Percentiles rank a stretch among this genome's conserved stretches.
Conservation (phyloP, 2,888 invertebrate species). For the Erebia epiphron region DNA sequence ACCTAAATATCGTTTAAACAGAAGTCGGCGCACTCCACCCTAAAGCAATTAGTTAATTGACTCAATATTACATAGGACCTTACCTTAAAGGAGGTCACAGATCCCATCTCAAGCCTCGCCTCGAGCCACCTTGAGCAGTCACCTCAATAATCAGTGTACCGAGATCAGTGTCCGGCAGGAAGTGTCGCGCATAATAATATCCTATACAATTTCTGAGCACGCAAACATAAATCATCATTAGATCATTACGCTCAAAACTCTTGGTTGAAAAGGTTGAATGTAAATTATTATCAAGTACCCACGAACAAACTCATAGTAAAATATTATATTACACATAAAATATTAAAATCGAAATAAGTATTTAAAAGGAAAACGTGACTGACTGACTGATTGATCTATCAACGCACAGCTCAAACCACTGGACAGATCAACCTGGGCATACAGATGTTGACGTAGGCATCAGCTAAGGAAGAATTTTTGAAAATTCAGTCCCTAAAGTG, state of each 20-base stretch:
- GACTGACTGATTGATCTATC: too few species aligned
- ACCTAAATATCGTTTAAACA: too few species aligned
- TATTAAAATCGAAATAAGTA: too few species aligned
- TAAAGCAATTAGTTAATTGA: neutral
- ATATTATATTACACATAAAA: too few species aligned
- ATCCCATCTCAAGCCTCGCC: constrained; percentile 31
- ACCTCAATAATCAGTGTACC: constrained; percentile 37
- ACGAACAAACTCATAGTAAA: too few species aligned
- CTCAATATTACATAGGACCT: constrained; percentile 18
- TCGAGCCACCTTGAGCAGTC: constrained; percentile 34
- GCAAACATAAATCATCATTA: constrained; percentile 35
- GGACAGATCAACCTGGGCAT: too few species aligned
- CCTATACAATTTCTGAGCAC: constrained; percentile 36
- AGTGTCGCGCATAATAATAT: constrained; percentile 40
- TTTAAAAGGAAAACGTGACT: too few species aligned
- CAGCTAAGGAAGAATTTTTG: too few species aligned
- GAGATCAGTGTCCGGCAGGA: constrained; percentile 38
- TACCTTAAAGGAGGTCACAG: constrained; percentile 31
- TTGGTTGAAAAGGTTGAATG: constrained; percentile 16
- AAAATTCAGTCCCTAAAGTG: too few species aligned
- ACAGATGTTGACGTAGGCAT: too few species aligned
- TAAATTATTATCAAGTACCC: constrained; percentile 5
- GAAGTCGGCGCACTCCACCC: too few species aligned
- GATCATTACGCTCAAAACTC: constrained; percentile 26
- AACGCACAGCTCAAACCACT: too few species aligned